Evolutionary conservation across 2,113 vertebrate genomes (phyloP).

Genomic region (Mixornis gularis): DNA sequence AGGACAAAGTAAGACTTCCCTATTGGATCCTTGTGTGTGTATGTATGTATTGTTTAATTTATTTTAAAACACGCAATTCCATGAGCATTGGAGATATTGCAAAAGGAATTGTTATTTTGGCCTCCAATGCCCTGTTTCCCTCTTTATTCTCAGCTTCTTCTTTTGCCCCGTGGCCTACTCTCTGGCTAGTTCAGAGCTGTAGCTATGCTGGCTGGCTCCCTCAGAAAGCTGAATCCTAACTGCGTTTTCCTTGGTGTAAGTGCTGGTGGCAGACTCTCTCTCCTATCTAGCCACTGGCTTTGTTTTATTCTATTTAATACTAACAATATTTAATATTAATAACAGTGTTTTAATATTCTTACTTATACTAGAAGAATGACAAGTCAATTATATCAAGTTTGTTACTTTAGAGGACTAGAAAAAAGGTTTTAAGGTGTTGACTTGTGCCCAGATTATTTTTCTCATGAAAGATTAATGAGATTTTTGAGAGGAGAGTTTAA

Average conservation of each 20-base stretch:
- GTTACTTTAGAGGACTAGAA: neutral
- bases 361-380: neutral
- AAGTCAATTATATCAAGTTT: neutral
- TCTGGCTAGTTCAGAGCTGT: neutral
- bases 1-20: neutral
- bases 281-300: neutral
- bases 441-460: neutral
- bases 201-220: neutral
- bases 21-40: neutral
- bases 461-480: neutral
- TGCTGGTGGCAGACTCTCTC: neutral
- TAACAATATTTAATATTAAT: neutral
- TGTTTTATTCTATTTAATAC: neutral
- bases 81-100: neutral
- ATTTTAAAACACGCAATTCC: neutral
- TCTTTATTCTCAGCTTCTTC: neutral
- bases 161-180: neutral
- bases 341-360: neutral
- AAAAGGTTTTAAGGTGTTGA: neutral
- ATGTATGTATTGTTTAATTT: neutral
- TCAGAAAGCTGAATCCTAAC: neutral
- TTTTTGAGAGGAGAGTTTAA: neutral
- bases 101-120: neutral
- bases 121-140: neutral
- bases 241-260: neutral